These are phyloP conservation scores for Mesembrinibis cayennensis DNA, from an alignment of 2,113 vertebrate species.

Conservation along the genomic window DNA sequence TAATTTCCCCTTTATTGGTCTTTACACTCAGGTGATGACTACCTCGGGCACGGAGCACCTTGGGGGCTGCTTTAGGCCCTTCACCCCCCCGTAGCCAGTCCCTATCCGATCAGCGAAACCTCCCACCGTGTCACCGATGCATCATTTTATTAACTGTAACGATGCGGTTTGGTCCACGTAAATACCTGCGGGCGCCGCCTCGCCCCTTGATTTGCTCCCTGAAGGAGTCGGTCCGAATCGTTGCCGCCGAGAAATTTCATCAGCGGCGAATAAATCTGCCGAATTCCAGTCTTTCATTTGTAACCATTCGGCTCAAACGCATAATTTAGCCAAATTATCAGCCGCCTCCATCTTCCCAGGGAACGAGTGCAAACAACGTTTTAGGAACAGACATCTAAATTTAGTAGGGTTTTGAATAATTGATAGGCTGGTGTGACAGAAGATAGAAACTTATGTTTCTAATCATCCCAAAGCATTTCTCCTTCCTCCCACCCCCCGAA, in stretches of 20 bases:
- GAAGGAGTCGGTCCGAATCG: neutral
- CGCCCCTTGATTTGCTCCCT: neutral
- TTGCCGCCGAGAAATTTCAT: neutral
- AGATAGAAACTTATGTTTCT: slow-evolving; percentile 70
- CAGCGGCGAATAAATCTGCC: slow-evolving; percentile 1
- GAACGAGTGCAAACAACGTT: slow-evolving; percentile 41
- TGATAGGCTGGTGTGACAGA: slow-evolving; percentile 23
- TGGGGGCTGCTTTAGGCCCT: slow-evolving; percentile 32
- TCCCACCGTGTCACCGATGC: slow-evolving; percentile 26
- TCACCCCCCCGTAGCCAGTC: neutral
- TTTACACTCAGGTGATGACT: slow-evolving; percentile 53
- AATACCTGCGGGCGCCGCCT: slow-evolving; percentile 43
- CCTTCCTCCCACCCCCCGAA: slow-evolving; percentile 4
- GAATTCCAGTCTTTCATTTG: neutral
- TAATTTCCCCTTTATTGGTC: slow-evolving; percentile 58
- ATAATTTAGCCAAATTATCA: slow-evolving; percentile 58
- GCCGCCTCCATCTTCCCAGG: slow-evolving; percentile 23
- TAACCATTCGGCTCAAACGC: slow-evolving; percentile 24
- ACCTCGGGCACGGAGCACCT: slow-evolving; percentile 38
- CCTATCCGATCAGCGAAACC: slow-evolving; percentile 50
- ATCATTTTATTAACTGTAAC: slow-evolving; percentile 49
- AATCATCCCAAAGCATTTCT: slow-evolving; percentile 65
- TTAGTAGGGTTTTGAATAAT: slow-evolving; percentile 59
- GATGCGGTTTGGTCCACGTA: slow-evolving; percentile 6
- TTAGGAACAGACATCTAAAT: slow-evolving; percentile 68